A percentile compares a stretch with the other conserved stretches of the same genome.
Conservation (phyloP, 2,888 invertebrate species). For the Cerceris rybyensis region DNA sequence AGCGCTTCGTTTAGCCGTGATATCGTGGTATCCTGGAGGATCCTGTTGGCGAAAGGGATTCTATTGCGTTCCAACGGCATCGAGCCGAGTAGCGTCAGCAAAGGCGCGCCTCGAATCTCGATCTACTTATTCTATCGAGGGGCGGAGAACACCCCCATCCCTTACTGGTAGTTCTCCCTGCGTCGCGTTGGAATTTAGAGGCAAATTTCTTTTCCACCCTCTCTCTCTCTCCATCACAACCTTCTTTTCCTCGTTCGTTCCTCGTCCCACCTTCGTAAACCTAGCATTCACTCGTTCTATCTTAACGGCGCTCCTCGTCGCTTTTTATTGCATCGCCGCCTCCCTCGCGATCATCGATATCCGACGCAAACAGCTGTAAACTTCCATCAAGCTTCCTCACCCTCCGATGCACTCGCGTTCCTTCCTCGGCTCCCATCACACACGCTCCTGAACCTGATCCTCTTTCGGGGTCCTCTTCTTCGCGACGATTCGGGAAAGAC, state of each 20-base stretch:
- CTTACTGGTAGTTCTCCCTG: conserved; percentile 35
- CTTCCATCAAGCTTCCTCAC: conserved; percentile 65
- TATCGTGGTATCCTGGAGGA: conserved; percentile 68
- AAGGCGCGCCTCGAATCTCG: conserved; percentile 66
- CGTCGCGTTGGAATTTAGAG: conserved; percentile 65
- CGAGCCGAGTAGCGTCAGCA: conserved; percentile 67
- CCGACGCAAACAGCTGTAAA: conserved; percentile 74
- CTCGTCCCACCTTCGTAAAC: conserved; percentile 7
- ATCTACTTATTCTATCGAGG: conserved; percentile 65
- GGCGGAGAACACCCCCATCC: conserved; percentile 46
- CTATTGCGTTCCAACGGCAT: conserved; percentile 68
- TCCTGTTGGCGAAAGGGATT: conserved; percentile 67
- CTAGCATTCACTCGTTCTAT: conserved; percentile 32
- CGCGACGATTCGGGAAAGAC: conserved; percentile 5
- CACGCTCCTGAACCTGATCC: conserved; percentile 24
- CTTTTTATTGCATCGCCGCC: conserved; percentile 68
- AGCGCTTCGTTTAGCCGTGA: conserved; percentile 70
- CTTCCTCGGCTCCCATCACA: conserved; percentile 24
- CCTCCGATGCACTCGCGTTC: conserved; percentile 41
- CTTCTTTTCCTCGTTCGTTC: conserved; percentile 18
- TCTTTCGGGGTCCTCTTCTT: conserved; percentile 15
- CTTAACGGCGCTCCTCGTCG: conserved; percentile 42
- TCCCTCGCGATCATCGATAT: conserved; percentile 71
- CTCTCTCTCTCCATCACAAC: conserved; percentile 6
- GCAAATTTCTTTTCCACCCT: conserved; percentile 66